These are phyloP conservation scores for Drosophila leonis DNA, from an alignment of 2,888 invertebrate species.

Conservation along the genomic window DNA sequence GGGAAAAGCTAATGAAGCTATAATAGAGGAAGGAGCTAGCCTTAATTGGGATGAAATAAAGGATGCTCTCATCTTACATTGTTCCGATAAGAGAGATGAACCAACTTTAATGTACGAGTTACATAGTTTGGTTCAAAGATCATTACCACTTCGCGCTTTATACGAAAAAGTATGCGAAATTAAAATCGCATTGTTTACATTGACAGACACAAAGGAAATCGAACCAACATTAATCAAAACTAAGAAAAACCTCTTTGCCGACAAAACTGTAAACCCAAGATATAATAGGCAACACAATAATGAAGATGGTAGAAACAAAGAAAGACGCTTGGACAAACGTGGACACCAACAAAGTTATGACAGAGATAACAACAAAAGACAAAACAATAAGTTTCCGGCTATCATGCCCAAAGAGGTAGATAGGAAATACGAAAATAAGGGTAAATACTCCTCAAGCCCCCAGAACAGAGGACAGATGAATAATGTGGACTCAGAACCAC, in stretches of 20 bases:
- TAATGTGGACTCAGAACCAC: background rate
- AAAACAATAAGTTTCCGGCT: background rate
- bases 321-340: background rate
- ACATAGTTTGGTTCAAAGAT: background rate
- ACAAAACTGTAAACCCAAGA: background rate
- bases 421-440: background rate
- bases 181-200: background rate
- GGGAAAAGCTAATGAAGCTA: background rate
- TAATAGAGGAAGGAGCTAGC: background rate
- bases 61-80: background rate
- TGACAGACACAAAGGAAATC: background rate
- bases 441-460: conserved; percentile 1
- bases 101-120: background rate
- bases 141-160: background rate
- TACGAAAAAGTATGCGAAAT: too few relatives aligned
- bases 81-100: background rate
- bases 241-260: background rate
- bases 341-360: background rate
- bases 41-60: background rate
- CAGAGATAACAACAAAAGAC: background rate
- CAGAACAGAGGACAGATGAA: background rate
- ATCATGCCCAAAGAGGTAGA: background rate
- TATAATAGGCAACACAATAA: background rate
- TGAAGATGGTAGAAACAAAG: background rate
- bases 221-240: background rate